These are phyloP conservation scores for Tuberolachnus salignus DNA, from an alignment of 2,888 invertebrate genomes.

Conservation along the genomic window DNA sequence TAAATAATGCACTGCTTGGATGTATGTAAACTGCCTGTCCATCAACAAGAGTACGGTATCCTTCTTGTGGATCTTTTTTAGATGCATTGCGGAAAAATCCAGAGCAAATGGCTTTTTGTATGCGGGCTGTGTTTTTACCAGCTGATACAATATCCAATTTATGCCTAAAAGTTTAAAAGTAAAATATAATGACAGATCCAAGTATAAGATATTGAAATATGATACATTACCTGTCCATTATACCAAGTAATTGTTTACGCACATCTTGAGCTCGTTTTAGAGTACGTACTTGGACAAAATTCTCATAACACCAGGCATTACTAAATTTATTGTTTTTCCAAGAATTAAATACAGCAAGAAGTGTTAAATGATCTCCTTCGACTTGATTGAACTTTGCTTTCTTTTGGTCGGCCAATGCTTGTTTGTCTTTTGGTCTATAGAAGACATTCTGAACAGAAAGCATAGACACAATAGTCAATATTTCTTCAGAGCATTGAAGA, in stretches of 20 bases:
- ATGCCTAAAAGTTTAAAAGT: slow-evolving; percentile 68
- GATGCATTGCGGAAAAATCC: slow-evolving; percentile 99
- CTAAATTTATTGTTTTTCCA: slow-evolving; percentile 99
- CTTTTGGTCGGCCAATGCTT: slow-evolving; percentile 96
- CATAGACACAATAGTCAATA: slow-evolving; percentile 98
- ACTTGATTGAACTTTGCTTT: slow-evolving; percentile 99
- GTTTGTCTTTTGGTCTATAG: slow-evolving; percentile 92
- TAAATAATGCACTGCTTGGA: slow-evolving; percentile 96
- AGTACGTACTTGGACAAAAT: slow-evolving; percentile 96
- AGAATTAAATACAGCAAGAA: slow-evolving; percentile 97
- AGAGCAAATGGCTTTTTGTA: slow-evolving; percentile 97
- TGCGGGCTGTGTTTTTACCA: slow-evolving; percentile 90
- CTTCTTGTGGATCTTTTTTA: slow-evolving; percentile 98
- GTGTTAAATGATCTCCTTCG: slow-evolving; percentile 96
- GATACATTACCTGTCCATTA: slow-evolving; percentile 82
- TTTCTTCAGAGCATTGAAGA: slow-evolving; percentile 95
- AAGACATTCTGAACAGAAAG: slow-evolving; percentile 98
- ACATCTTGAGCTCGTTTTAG: slow-evolving; percentile 97
- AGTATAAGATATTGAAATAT: background rate
- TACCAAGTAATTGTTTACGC: slow-evolving; percentile 93
- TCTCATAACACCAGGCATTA: slow-evolving; percentile 99
- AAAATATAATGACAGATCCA: background rate
- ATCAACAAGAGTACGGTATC: slow-evolving; percentile 95
- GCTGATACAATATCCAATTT: slow-evolving; percentile 96
- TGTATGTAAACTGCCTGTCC: slow-evolving; percentile 99